A percentile compares a stretch with the other conserved stretches of the same genome.
Conservation (phyloP, 2,888 invertebrate genomes). For the Andricus curvator region DNA sequence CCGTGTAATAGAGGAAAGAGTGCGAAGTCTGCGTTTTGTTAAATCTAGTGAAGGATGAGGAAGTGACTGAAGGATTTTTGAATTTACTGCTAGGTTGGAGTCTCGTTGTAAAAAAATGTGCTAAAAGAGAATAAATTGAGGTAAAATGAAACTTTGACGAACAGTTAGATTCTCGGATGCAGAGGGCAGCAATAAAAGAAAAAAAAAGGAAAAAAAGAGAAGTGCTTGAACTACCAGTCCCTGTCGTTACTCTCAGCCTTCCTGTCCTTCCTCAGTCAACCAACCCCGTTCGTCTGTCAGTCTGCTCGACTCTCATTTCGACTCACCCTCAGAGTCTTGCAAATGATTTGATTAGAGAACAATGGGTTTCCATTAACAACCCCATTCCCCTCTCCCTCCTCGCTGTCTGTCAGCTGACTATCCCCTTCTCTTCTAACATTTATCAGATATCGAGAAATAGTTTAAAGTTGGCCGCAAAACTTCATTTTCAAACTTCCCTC, state of each 20-base stretch:
- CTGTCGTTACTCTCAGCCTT: constrained; percentile 30
- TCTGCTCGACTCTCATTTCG: constrained; percentile 52
- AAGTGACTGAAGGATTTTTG: background rate
- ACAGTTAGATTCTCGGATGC: constrained; percentile 25
- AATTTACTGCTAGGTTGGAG: background rate
- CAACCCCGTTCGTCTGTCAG: constrained; percentile 50
- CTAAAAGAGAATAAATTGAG: constrained; percentile 27
- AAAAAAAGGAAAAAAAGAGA: background rate
- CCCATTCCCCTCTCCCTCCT: constrained; percentile 60
- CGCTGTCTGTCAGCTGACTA: constrained; percentile 73
- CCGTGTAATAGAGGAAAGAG: too few species aligned
- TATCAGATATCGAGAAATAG: constrained; percentile 13
- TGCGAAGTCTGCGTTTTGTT: too few species aligned
- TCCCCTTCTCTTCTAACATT: constrained; percentile 41
- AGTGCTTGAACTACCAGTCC: constrained; percentile 29
- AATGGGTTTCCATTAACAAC: constrained; percentile 78
- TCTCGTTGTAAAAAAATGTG: background rate
- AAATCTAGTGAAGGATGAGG: background rate
- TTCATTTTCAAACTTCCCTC: background rate
- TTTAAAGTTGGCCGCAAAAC: constrained; percentile 16
- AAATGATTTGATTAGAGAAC: constrained; percentile 78
- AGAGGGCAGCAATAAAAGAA: constrained; percentile 10
- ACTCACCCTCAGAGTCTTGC: constrained; percentile 68
- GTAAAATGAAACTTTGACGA: constrained; percentile 33
- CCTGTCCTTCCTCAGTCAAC: constrained; percentile 37